These are phyloP conservation scores for Melinaea menophilus DNA, from an alignment of 2,888 invertebrate genomes.

Conservation along the genomic window DNA sequence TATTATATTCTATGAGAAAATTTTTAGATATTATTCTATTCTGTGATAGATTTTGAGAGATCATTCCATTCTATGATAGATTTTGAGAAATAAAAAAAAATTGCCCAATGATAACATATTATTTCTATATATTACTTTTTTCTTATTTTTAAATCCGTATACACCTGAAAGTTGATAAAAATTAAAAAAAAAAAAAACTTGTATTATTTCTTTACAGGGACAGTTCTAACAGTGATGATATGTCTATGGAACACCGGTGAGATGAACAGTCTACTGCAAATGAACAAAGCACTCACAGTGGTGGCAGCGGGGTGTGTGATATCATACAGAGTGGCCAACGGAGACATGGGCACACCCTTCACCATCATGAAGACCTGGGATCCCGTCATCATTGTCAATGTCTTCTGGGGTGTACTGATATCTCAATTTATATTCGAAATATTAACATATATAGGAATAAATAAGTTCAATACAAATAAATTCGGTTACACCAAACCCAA, in stretches of 20 bases:
- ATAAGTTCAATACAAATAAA: conserved; percentile 42
- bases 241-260: conserved; percentile 58
- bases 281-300: conserved; percentile 54
- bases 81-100: no score
- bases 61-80: no score
- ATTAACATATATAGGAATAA: conserved; percentile 52
- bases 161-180: no score
- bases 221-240: conserved; percentile 50
- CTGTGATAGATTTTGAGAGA: no score
- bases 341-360: conserved; percentile 43
- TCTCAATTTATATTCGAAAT: conserved; percentile 61
- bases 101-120: no score
- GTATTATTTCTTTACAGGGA: conserved; percentile 48
- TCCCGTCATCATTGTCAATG: conserved; percentile 52
- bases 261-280: conserved; percentile 56
- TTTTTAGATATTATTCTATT: no score
- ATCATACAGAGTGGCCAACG: conserved; percentile 50
- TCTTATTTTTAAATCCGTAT: no score
- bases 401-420: conserved; percentile 58
- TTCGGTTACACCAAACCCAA: conserved; percentile 63
- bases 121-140: no score
- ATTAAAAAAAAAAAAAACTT: not conserved
- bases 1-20: no score
- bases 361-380: conserved; percentile 51
- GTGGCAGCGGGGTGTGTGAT: conserved; percentile 48